Percentiles rank a stretch among this genome's conserved stretches.
Evolutionary conservation across 2,113 vertebrate genomes (phyloP).

Genomic region (Pelodiscus sinensis): DNA sequence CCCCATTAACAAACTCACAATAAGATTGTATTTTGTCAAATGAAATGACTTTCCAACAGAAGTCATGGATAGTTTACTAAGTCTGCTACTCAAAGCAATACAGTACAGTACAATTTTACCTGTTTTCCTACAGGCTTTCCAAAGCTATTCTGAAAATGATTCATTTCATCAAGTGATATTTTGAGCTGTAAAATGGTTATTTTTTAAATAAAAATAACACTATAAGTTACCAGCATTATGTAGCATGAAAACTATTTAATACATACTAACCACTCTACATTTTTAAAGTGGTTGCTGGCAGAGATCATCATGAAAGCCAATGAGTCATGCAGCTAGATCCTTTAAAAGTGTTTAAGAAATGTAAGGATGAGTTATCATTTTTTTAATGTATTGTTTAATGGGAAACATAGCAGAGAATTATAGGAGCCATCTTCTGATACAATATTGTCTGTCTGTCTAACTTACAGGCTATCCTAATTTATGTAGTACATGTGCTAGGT

Average conservation of each 20-base stretch:
- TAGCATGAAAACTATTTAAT: background rate
- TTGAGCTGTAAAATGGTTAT: background rate
- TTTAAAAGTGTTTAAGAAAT: background rate
- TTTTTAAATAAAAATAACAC: background rate
- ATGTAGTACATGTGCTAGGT: background rate
- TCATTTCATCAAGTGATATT: background rate
- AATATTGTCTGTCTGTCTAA: background rate
- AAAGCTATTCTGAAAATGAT: background rate
- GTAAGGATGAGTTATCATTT: background rate
- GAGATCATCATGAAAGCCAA: background rate
- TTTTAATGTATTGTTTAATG: background rate
- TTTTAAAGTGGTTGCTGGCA: background rate
- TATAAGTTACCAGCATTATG: slow-evolving; percentile 9
- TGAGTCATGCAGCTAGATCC: background rate
- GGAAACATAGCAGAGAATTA: background rate
- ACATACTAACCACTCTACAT: background rate
- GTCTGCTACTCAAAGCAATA: slow-evolving; percentile 1
- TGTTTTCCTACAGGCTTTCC: background rate
- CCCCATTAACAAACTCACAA: background rate
- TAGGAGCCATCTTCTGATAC: background rate
- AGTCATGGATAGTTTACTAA: slow-evolving; percentile 25
- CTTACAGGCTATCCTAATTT: background rate
- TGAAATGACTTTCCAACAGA: background rate
- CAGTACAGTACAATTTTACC: background rate
- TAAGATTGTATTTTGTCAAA: background rate